Evolutionary conservation across 2,888 invertebrate species (phyloP), one percentile per base, ranked within the genome.

Genomic region (Chymomyza caudatula): DNA sequence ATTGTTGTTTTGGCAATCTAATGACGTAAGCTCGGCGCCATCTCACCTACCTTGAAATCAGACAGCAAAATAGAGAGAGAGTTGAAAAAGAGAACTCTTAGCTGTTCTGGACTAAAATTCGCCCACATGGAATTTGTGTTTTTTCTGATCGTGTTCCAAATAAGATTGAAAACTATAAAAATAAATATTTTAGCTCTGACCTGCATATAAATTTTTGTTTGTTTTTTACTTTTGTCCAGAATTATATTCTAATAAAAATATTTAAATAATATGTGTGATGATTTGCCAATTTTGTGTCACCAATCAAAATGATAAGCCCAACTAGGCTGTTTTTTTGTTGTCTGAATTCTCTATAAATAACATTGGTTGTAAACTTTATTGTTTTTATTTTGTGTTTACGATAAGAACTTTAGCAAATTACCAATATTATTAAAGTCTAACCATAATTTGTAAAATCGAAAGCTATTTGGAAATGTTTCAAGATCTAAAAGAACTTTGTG

Each of bases 21-120:
- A 42, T 75, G 64, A 67, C 63, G 74, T 61, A 47, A 70, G 19
- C 15, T 17, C 52, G 42, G 53, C 51, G 53, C 42, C 52, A 43
- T 60, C 60, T 52, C 47, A 47, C 17, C 47, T 47, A 47, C 47
- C 15, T 19, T 17, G 47, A 37, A 15, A 15, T 1, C 47, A 44
- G 15, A 29, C 47, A 13, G 52, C 42, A 42, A 53, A 53, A 47
- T 3, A 47, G 15, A 47, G 47, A 8, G 29, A 11, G 29, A 37
- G 8, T 1, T 5, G 8, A 2, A 37, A 25, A 2, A 37, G 29
- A 37, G 29, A 6, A 29, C 5, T 11, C 11, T 13, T 11, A 37
- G 11, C 29, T 37, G 2, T 37, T 37, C 11, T 37, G 11, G 11
- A 4, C 49, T 19, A 49, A 20, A 19, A 51, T 20, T 4, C 15